phyloP scores from a whole-genome alignment of 2,797 vertebrate species.

The Crax fasciolata region DNA sequence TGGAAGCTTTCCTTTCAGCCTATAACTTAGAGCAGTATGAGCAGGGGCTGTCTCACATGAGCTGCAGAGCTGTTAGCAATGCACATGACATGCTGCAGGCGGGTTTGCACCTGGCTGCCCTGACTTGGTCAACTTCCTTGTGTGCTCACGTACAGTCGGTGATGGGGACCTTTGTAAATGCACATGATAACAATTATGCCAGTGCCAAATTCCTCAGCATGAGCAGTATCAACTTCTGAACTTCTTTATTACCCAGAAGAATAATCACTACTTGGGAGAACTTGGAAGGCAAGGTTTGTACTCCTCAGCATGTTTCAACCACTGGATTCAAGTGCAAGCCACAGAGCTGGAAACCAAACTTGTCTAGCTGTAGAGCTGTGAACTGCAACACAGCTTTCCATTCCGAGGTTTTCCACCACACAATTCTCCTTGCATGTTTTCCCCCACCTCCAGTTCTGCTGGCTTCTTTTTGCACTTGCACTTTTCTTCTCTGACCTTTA shows the following conservation, averaged over 20 bases:
- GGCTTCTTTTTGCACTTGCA: neutral
- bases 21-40: rapidly evolving
- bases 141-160: neutral
- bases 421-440: neutral
- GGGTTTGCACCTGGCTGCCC: neutral
- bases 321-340: neutral
- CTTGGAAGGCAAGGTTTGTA: neutral
- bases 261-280: rapidly evolving
- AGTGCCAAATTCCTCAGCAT: neutral
- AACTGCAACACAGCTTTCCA: rapidly evolving
- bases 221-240: neutral
- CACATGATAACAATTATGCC: neutral
- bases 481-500: constrained; percentile 8
- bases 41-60: neutral
- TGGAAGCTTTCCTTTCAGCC: neutral
- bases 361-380: neutral
- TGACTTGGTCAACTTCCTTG: rapidly evolving
- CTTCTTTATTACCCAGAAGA: neutral
- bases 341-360: neutral
- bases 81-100: rapidly evolving
- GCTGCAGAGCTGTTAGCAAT: neutral
- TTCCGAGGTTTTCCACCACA: neutral
- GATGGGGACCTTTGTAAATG: neutral
- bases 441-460: neutral
- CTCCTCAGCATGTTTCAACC: neutral